Conservation (phyloP, 1,140 invertebrate genomes). For the Ctenoplectra terminalis region DNA sequence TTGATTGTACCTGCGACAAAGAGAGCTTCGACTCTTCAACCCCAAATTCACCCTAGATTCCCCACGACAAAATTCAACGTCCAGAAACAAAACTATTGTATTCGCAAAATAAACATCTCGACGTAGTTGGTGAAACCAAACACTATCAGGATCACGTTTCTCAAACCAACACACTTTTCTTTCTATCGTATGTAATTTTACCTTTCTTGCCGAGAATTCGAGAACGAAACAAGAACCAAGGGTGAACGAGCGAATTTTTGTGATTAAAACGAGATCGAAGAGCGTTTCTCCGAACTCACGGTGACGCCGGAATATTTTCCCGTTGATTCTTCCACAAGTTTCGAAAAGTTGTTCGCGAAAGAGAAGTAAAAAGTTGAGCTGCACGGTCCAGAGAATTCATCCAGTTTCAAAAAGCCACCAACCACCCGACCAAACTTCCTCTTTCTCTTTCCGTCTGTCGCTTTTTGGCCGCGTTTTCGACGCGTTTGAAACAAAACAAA, state of each 20-base stretch:
- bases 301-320: background rate
- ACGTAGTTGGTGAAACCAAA: too few relatives aligned
- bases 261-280: conserved; percentile 1
- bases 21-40: too few relatives aligned
- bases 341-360: background rate
- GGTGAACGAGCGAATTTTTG: background rate
- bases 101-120: background rate
- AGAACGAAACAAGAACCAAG: too few relatives aligned
- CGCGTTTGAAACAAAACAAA: conserved; percentile 19
- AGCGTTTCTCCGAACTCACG: background rate
- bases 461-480: conserved; percentile 23
- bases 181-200: background rate
- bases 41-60: too few relatives aligned
- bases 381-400: conserved; percentile 13
- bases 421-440: background rate
- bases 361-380: conserved; percentile 3
- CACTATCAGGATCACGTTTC: background rate
- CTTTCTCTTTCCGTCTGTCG: background rate
- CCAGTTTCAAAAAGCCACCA: conserved; percentile 7
- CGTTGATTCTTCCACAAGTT: conserved; percentile 16
- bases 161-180: background rate
- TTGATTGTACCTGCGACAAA: too few relatives aligned
- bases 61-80: too few relatives aligned
- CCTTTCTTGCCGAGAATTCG: too few relatives aligned
- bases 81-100: too few relatives aligned